These are phyloP conservation scores for Henricia sp. DNA, from an alignment of 53 echinoderm and acorn worm genomes.

Conservation along the genomic window DNA sequence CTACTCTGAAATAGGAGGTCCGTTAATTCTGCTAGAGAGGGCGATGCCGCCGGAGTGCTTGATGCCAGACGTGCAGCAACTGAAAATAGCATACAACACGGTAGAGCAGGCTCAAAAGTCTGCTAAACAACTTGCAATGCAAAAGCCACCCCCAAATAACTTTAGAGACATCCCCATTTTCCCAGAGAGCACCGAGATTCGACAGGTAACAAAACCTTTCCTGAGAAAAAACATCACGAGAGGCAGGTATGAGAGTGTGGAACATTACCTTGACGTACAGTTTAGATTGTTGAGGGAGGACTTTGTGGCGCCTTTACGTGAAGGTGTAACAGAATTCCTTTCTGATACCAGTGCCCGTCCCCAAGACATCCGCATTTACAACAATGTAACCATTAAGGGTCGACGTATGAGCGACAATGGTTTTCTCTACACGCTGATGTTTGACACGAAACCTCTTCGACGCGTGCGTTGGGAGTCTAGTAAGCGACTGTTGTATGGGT, in stretches of 20 bases:
- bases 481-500: conserved; percentile 83
- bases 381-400: conserved; percentile 35
- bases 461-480: conserved; percentile 68
- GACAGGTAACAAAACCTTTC: conserved; percentile 59
- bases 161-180: conserved; percentile 73
- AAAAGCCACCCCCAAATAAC: conserved; percentile 75
- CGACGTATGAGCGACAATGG: conserved; percentile 15
- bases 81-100: conserved; percentile 4
- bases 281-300: conserved; percentile 89
- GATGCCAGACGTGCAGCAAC: not conserved
- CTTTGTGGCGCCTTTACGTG: conserved; percentile 80
- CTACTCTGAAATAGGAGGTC: conserved; percentile 40
- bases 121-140: not conserved
- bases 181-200: conserved; percentile 69
- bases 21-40: conserved; percentile 44
- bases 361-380: conserved; percentile 77
- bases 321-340: conserved; percentile 81
- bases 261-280: conserved; percentile 93
- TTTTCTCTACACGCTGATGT: conserved; percentile 50
- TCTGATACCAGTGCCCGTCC: conserved; percentile 17
- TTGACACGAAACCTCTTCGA: conserved; percentile 53
- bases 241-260: conserved; percentile 69
- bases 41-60: not conserved
- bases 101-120: conserved; percentile 29
- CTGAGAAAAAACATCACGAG: conserved; percentile 73